Evolutionary conservation across 2,888 invertebrate species (phyloP), one percentile per base, ranked within the genome.

Genomic region (Drosophila maculinotata): DNA sequence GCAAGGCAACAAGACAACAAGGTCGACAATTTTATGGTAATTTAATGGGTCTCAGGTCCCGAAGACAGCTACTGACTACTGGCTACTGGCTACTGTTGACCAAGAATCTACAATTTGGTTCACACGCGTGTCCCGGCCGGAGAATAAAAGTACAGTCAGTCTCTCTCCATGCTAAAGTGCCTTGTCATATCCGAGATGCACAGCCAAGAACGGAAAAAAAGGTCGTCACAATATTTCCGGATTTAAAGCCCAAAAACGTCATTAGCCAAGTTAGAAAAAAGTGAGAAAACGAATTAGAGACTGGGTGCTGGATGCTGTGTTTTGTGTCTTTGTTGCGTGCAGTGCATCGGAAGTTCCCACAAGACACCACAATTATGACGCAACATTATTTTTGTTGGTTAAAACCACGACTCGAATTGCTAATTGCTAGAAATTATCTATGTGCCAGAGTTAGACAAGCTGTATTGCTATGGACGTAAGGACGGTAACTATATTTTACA

Each of bases 341-440:
- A 42, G 42, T 63, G 63, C 72, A 66, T 76, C 81, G 86, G 82
- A 86, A 80, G 83, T 82, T 82, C 86, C 83, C 82, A 82, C 80
- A 59, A 67, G 69, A 65, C 65, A 47, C 48, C 70, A 69, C 69
- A 69, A 71, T 74, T 82, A 83, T 86, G 86, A 82, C 83, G 86
- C 83, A 86, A 86, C 82, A 86, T 42, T 53, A 70, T 71, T 79
- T 73, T 78, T 65, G 47, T 81, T 68, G 76, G 77, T 36, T 60
- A 63, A 30, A 28, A 15, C 26, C 8, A 12, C 3, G 14, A 26
- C 25, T 36, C n/a, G 25, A 9, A 8, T 3, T 25, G 17, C 47
- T 3, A 31, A 39, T 20, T 28, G 47, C 1, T 39, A n/a, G 54
- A 23, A 12, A 20, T 25, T 8, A 44, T 8, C 15, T n/a, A 8